Percentiles rank a stretch among this genome's conserved stretches.
These are phyloP conservation scores for Prinia subflava DNA, from an alignment of 2,113 vertebrate species.

Conservation along the genomic window DNA sequence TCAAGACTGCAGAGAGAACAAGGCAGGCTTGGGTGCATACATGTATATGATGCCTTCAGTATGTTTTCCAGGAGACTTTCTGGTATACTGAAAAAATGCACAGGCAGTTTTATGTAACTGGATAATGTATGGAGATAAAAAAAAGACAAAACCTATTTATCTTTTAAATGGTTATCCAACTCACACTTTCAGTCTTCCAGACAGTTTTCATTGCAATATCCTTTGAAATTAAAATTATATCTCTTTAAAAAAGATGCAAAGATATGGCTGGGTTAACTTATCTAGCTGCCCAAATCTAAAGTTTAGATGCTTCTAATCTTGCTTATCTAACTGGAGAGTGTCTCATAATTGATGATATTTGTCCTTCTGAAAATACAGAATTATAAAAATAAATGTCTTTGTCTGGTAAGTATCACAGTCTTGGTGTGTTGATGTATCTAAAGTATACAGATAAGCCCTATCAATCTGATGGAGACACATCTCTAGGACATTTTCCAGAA, in stretches of 20 bases:
- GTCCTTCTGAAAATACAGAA: not conserved
- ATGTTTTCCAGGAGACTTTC: not conserved
- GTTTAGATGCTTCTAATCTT: not conserved
- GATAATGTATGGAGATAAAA: not conserved
- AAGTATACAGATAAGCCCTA: not conserved
- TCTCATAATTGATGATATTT: not conserved
- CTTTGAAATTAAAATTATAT: not conserved
- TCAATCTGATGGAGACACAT: rapidly evolving
- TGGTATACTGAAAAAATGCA: not conserved
- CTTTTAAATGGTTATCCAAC: not conserved
- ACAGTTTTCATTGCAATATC: not conserved
- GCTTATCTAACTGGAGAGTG: not conserved
- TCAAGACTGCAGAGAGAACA: not conserved
- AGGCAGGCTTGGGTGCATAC: not conserved
- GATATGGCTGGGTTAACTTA: not conserved
- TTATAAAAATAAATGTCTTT: not conserved
- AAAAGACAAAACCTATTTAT: not conserved
- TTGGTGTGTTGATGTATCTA: not conserved
- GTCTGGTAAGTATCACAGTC: not conserved
- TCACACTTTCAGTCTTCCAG: not conserved
- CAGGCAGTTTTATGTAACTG: not conserved
- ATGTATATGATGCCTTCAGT: not conserved
- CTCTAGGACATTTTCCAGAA: not conserved
- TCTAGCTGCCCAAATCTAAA: not conserved
- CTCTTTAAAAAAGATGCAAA: not conserved